phyloP scores from a whole-genome alignment of 2,797 vertebrate species.

The Pangasius sanitwongsei region DNA sequence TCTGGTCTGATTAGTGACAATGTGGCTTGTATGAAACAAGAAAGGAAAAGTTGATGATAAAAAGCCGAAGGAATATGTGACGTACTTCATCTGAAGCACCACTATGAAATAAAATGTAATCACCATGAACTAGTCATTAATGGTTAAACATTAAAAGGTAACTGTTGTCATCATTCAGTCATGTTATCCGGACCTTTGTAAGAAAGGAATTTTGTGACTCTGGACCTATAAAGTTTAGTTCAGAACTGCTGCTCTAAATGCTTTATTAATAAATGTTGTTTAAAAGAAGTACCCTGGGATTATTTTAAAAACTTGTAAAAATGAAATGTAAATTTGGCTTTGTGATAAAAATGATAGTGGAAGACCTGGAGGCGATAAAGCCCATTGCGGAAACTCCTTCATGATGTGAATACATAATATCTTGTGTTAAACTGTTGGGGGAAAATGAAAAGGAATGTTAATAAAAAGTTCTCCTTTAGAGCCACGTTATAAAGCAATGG shows the following conservation, averaged over 20 bases:
- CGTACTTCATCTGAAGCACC: background rate
- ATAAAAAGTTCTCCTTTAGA: slow-evolving; percentile 41
- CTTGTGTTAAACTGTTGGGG: slow-evolving; percentile 54
- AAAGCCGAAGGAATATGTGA: background rate
- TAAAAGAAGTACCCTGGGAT: background rate
- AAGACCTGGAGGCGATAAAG: slow-evolving; percentile 49
- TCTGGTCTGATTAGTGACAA: background rate
- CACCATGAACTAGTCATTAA: background rate
- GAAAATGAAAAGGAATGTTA: slow-evolving; percentile 51
- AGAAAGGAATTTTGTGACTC: no score
- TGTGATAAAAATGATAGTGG: slow-evolving; percentile 51
- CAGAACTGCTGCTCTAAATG: no score
- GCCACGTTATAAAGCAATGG: slow-evolving; percentile 45
- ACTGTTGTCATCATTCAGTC: background rate
- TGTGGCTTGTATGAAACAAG: background rate
- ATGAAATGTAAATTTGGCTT: slow-evolving; percentile 52
- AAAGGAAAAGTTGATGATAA: background rate
- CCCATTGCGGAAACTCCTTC: slow-evolving; percentile 49
- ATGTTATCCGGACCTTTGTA: no score
- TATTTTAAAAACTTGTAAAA: slow-evolving; percentile 27
- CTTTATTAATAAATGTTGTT: slow-evolving; percentile 38
- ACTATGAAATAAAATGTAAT: background rate
- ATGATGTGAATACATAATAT: slow-evolving; percentile 55
- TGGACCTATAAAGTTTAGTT: background rate
- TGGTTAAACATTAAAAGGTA: background rate